Base-by-base conservation (phyloP, 2,888 invertebrate species). In the Metopia argyrocephala region DNA sequence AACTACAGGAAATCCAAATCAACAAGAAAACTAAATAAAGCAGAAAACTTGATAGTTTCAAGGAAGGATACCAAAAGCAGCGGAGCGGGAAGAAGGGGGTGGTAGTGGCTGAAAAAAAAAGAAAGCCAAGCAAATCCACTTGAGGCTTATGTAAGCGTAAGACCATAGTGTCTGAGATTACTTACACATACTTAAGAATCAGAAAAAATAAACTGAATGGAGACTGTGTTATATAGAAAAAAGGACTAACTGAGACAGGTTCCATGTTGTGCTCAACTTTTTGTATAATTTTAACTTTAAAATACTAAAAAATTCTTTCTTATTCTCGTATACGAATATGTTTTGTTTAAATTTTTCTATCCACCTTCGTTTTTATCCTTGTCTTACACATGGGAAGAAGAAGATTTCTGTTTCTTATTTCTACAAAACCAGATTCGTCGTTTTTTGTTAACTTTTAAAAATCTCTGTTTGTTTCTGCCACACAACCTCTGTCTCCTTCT, bases 161-260 rank as follows among this genome's bases (percentile, higher is more conserved):
- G 62, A 78, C 75, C 78, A 76, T 78, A 79, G 83, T 69, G 81
- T 82, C 82, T 83, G 76, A 76, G 82, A 82, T 84, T 84, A 81
- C 78, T 45, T 61, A 66, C 62, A 66, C 74, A 65, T 45, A 38
- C 23, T 25, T 38, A 38, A 38, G 15, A 38, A 38, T 38, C 15
- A 12, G 38, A 38, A 38, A 38, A 38, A 9, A 38, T 38, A 15
- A 38, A 38, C 12, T 12, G 38, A 31, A 31, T 3, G 31, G 31
- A 31, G 12, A 31, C n/a, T n/a, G n/a, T n/a, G n/a, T n/a, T n/a
- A n/a, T 15, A 25, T 3, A 12, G 15, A 4, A 5, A 4, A 7
- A 56, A 1, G 21, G 9, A 56, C 54, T n/a, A n/a, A 27, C 27
- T 25, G 38, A 12, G 15, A 38, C 9, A 38, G 38, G 2, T 38